Evolutionary conservation across 2,797 vertebrate genomes (phyloP).

Genomic region (Gephyroberyx darwinii): DNA sequence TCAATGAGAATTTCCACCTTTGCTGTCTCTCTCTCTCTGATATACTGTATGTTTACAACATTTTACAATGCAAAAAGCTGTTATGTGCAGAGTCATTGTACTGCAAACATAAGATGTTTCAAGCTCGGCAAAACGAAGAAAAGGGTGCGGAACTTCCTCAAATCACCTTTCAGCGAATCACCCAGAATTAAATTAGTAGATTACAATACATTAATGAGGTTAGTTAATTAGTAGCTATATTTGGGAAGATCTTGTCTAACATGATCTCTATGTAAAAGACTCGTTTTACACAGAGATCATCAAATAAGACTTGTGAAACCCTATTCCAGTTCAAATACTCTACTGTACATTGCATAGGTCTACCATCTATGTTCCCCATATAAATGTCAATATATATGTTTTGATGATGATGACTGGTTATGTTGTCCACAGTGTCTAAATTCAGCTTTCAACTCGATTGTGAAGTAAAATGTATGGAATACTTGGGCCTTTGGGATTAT

Average conservation of each 20-base stretch:
- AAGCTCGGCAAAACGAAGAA: background rate
- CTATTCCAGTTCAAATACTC: too few relatives aligned
- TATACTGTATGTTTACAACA: too few relatives aligned
- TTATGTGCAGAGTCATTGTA: background rate
- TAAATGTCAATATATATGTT: background rate
- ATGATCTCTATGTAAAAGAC: too few relatives aligned
- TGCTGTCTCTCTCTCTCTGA: background rate
- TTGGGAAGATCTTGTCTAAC: too few relatives aligned
- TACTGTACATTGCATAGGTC: background rate
- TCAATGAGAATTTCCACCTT: background rate
- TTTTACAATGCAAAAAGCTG: too few relatives aligned
- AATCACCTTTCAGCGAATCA: background rate
- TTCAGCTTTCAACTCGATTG: background rate
- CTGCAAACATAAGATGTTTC: background rate
- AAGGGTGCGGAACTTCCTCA: background rate
- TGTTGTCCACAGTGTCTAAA: background rate
- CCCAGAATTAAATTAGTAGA: background rate
- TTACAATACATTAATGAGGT: too few relatives aligned
- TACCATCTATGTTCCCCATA: background rate
- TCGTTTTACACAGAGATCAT: too few relatives aligned
- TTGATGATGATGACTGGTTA: background rate
- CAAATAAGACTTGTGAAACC: background rate
- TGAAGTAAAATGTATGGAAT: background rate
- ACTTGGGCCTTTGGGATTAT: constrained; percentile 17
- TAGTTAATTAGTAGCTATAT: too few relatives aligned